Conservation (phyloP, 2,888 invertebrate species). For the Drosophila ustulata region DNA sequence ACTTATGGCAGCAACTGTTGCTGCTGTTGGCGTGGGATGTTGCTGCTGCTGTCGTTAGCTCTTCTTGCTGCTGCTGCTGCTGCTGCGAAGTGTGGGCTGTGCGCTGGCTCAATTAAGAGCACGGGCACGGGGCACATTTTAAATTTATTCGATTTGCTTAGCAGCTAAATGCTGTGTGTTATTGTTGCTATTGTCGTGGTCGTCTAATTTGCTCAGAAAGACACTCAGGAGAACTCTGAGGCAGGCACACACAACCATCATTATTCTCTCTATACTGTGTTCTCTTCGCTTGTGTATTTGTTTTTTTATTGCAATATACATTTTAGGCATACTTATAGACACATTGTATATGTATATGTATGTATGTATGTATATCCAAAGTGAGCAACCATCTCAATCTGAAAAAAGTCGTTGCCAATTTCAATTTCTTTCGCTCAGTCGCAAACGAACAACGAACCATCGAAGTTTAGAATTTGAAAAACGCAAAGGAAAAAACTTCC, state of each 20-base stretch:
- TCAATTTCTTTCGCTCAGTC: slow-evolving; percentile 83
- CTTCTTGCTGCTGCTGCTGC: slow-evolving; percentile 18
- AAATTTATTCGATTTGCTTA: slow-evolving; percentile 74
- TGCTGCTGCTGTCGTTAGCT: slow-evolving; percentile 30
- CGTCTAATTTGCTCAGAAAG: slow-evolving; percentile 65
- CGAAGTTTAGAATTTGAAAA: slow-evolving; percentile 82
- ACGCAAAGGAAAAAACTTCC: slow-evolving; percentile 48
- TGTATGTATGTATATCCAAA: slow-evolving; percentile 32
- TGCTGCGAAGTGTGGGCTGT: slow-evolving; percentile 57
- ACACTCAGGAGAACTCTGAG: slow-evolving; percentile 54
- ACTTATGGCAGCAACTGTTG: slow-evolving; percentile 60
- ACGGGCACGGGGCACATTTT: slow-evolving; percentile 53
- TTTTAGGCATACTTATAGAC: background rate
- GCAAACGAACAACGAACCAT: slow-evolving; percentile 85
- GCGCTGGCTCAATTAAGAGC: slow-evolving; percentile 77
- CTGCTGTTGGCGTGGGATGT: slow-evolving; percentile 62
- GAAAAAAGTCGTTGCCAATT: slow-evolving; percentile 51
- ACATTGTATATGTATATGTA: background rate
- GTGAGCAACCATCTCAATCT: slow-evolving; percentile 46
- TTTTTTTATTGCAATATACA: slow-evolving; percentile 17
- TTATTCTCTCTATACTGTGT: slow-evolving; percentile 28
- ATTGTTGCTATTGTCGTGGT: slow-evolving; percentile 24
- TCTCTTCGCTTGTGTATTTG: slow-evolving; percentile 16
- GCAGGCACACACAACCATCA: slow-evolving; percentile 24
- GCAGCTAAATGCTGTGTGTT: slow-evolving; percentile 41